phyloP scores from a whole-genome alignment of 2,888 invertebrate genomes.

The Ectemnius cavifrons region DNA sequence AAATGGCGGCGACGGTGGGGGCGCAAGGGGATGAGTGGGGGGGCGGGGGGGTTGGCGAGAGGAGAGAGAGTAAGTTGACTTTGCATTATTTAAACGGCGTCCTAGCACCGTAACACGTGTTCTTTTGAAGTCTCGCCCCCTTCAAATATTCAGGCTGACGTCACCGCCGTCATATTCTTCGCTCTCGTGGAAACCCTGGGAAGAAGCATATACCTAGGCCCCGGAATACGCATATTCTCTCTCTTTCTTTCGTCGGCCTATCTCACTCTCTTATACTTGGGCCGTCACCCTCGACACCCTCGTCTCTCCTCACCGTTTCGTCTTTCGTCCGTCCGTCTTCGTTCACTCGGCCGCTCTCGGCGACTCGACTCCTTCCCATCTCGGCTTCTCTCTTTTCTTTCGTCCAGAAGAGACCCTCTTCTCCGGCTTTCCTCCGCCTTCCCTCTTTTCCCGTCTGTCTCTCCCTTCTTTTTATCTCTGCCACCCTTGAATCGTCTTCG shows the following conservation, averaged over 20 bases:
- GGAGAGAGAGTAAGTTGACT: slow-evolving; percentile 74
- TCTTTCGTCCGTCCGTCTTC: slow-evolving; percentile 38
- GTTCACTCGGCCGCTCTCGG: slow-evolving; percentile 23
- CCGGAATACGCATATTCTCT: slow-evolving; percentile 41
- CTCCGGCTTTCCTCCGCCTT: slow-evolving; percentile 2
- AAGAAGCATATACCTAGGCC: slow-evolving; percentile 55
- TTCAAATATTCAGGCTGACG: slow-evolving; percentile 77
- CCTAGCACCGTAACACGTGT: slow-evolving; percentile 77
- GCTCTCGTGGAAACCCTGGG: slow-evolving; percentile 67
- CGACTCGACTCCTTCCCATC: slow-evolving; percentile 3
- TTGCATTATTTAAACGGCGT: slow-evolving; percentile 78
- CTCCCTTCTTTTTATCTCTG: slow-evolving; percentile 2
- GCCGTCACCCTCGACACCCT: slow-evolving; percentile 20
- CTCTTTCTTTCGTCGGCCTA: slow-evolving; percentile 22
- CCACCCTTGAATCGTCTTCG: neutral
- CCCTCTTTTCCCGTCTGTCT: neutral
- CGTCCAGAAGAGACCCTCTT: neutral
- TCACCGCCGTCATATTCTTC: slow-evolving; percentile 76
- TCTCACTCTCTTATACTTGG: slow-evolving; percentile 24
- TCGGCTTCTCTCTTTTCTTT: slow-evolving; percentile 9
- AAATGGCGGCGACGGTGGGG: too few species aligned
- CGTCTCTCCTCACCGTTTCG: slow-evolving; percentile 40
- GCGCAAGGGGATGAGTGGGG: neutral
- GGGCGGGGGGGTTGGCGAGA: slow-evolving; percentile 47
- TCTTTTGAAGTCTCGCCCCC: slow-evolving; percentile 77